Evolutionary conservation across 2,888 invertebrate species (phyloP).

Genomic region (Lycocerus yunnanus): DNA sequence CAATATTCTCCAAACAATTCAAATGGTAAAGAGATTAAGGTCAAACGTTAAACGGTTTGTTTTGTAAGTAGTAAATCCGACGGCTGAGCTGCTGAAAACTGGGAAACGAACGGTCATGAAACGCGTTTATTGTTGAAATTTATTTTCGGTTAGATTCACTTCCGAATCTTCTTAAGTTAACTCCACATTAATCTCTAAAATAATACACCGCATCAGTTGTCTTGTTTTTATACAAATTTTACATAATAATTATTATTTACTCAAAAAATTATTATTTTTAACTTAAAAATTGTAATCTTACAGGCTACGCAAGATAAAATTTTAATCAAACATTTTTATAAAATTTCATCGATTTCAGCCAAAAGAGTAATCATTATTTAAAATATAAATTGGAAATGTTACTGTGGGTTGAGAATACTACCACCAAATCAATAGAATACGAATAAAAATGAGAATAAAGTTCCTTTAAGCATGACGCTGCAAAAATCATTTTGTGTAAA

Average conservation of each 20-base stretch:
- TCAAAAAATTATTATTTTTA: neutral
- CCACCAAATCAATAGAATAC: neutral
- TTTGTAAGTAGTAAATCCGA: constrained; percentile 46
- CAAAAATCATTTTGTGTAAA: neutral
- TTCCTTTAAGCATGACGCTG: neutral
- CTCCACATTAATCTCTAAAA: constrained; percentile 36
- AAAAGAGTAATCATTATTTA: neutral
- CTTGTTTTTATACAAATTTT: constrained; percentile 10
- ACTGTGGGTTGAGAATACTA: neutral
- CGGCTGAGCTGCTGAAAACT: constrained; percentile 40
- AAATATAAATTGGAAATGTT: neutral
- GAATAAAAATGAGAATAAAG: neutral
- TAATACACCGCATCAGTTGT: constrained; percentile 34
- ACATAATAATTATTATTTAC: neutral
- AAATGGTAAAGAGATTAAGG: constrained; percentile 41
- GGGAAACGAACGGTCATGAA: constrained; percentile 37
- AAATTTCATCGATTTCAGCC: neutral
- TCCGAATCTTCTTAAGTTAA: constrained; percentile 33
- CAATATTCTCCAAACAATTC: constrained; percentile 10
- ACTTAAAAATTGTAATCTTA: neutral
- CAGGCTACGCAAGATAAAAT: neutral
- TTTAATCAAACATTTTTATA: neutral
- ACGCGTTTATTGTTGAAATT: constrained; percentile 35
- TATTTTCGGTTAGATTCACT: constrained; percentile 20
- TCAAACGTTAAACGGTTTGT: constrained; percentile 46